Evolutionary conservation across 2,113 vertebrate species (phyloP).

Genomic region (Pseudorectes ferrugineus): DNA sequence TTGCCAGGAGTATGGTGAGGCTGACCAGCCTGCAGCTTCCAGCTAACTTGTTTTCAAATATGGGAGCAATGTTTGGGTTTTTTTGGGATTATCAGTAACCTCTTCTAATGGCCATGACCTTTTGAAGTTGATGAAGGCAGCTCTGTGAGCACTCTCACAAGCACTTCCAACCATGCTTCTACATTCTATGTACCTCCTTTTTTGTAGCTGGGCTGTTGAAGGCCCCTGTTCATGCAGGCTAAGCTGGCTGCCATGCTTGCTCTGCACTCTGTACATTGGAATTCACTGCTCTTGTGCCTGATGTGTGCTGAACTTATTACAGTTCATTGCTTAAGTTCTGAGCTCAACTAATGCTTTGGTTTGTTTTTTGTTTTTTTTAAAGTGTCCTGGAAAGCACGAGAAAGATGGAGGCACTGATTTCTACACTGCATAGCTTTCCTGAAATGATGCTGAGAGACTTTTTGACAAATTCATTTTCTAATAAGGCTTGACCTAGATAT

Average conservation of each 20-base stretch:
- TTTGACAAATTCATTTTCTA: background rate
- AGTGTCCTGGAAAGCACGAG: background rate
- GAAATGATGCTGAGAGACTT: background rate
- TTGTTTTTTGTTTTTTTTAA: background rate
- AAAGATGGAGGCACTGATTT: background rate
- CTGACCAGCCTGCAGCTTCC: background rate
- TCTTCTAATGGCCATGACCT: background rate
- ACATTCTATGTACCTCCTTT: background rate
- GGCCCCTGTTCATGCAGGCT: background rate
- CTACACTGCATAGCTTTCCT: background rate
- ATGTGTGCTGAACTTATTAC: background rate
- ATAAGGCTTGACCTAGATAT: background rate
- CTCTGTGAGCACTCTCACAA: background rate
- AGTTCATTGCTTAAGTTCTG: background rate
- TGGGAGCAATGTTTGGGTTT: background rate
- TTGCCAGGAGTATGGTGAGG: background rate
- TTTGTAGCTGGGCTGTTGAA: background rate
- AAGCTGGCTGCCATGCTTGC: background rate
- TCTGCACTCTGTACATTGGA: background rate
- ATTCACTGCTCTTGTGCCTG: background rate
- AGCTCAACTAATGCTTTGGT: background rate
- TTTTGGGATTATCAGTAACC: background rate
- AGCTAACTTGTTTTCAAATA: background rate
- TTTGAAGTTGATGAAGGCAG: background rate
- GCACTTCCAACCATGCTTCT: background rate